phyloP scores from a whole-genome alignment of 2,888 invertebrate species.

The Mesorhabditis belari region DNA sequence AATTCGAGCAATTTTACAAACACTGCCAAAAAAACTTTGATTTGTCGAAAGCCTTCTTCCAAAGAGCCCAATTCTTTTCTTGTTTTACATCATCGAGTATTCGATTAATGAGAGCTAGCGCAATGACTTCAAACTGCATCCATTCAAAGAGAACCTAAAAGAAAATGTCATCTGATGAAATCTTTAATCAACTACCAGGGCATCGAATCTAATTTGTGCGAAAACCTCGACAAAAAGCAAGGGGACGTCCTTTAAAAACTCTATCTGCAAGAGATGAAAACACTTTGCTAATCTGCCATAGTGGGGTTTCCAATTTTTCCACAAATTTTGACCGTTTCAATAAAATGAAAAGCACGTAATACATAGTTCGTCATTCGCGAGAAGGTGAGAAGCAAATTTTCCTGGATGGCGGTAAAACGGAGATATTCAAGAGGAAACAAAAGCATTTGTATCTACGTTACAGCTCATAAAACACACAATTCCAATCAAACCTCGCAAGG shows the following conservation, averaged over 20 bases:
- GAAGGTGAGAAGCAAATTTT: background rate
- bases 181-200: too few species aligned
- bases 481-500: background rate
- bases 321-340: background rate
- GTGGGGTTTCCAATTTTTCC: too few species aligned
- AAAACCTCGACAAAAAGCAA: background rate
- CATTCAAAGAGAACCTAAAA: slow-evolving; percentile 5
- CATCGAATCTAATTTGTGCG: background rate
- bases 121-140: slow-evolving; percentile 1
- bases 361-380: background rate
- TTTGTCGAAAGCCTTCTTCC: background rate
- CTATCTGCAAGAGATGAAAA: too few species aligned
- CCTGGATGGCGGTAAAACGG: background rate
- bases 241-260: too few species aligned
- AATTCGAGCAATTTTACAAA: background rate
- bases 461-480: too few species aligned
- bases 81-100: slow-evolving; percentile 1
- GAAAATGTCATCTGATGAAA: background rate
- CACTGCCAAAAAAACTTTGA: background rate
- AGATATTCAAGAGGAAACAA: background rate
- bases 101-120: background rate
- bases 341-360: background rate
- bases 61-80: background rate
- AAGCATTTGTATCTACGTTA: too few species aligned
- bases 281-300: too few species aligned